Conservation (phyloP, 2,888 invertebrate species). For the Dinocampus coccinellae region DNA sequence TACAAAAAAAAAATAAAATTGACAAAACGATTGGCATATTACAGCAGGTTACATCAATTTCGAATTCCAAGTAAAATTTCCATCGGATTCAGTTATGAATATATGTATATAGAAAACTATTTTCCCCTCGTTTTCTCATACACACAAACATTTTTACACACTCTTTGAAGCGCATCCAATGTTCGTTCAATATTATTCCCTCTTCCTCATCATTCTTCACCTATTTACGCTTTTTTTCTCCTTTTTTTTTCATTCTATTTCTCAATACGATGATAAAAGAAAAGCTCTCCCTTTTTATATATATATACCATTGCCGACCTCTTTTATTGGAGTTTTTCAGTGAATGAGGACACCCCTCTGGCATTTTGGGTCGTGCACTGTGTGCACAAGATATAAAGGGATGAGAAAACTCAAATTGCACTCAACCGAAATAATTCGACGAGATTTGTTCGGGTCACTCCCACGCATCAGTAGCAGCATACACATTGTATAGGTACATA, state of each 20-base stretch:
- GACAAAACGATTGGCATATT: background rate
- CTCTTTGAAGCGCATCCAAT: constrained; percentile 21
- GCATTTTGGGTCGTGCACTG: constrained; percentile 8
- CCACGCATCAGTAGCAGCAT: background rate
- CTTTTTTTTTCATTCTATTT: constrained; percentile 7
- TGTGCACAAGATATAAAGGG: constrained; percentile 10
- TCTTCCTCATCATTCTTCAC: background rate
- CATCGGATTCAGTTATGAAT: constrained; percentile 6
- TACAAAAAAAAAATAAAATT: background rate
- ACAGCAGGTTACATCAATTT: constrained; percentile 29
- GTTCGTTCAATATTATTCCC: background rate
- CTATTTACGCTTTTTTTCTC: too few relatives aligned
- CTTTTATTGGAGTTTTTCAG: constrained; percentile 22
- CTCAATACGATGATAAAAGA: background rate
- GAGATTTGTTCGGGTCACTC: constrained; percentile 24
- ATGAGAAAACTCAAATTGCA: background rate
- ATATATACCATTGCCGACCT: background rate
- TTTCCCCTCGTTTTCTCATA: background rate
- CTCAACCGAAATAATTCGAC: constrained; percentile 17
- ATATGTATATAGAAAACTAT: background rate
- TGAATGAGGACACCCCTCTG: constrained; percentile 24
- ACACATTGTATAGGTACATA: too few relatives aligned
- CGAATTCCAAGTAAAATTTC: constrained; percentile 10
- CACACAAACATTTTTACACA: background rate
- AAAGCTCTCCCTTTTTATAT: background rate